phyloP scores from a whole-genome alignment of 2,113 vertebrate species.

The Emberiza fucata region DNA sequence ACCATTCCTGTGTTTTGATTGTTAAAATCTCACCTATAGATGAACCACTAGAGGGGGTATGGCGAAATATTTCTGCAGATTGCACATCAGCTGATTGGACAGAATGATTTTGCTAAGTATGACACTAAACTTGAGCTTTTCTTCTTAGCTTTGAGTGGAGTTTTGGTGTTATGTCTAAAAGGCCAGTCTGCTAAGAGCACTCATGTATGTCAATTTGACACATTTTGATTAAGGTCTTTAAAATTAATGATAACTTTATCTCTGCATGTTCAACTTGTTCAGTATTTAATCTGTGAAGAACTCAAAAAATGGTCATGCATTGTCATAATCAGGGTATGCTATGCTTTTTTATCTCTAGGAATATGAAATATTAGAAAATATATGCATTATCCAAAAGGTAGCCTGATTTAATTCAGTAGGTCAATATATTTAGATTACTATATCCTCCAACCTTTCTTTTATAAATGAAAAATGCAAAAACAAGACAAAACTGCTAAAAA shows the following conservation, averaged over 20 bases:
- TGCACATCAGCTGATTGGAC: neutral
- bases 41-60: slow-evolving; percentile 26
- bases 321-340: neutral
- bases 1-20: neutral
- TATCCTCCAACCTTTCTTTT: neutral
- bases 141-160: neutral
- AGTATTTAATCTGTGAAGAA: neutral
- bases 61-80: neutral
- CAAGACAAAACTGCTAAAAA: neutral
- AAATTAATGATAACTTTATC: neutral
- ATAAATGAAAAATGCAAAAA: neutral
- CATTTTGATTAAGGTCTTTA: neutral
- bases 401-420: neutral
- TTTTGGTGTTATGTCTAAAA: neutral
- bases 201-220: neutral
- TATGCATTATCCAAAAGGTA: neutral
- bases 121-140: neutral
- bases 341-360: neutral
- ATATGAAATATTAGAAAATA: neutral
- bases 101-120: neutral
- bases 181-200: neutral
- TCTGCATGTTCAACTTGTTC: neutral
- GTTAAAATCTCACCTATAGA: neutral
- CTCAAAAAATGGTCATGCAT: neutral
- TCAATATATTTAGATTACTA: neutral